Conservation (phyloP, 2,888 invertebrate species). For the Cephalotes varians region DNA sequence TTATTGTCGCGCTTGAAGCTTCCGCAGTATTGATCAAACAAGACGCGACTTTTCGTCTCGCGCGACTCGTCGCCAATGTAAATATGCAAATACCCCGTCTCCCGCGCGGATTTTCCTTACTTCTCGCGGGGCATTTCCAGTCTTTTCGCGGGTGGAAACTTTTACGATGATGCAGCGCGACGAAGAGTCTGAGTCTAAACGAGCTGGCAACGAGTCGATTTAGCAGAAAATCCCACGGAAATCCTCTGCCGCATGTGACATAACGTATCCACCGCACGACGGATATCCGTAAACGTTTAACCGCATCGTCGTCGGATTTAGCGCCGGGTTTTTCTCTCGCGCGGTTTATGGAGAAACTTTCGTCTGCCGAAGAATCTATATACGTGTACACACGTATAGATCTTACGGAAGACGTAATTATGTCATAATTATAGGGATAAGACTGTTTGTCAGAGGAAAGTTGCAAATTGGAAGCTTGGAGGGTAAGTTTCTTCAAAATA, state of each 20-base stretch:
- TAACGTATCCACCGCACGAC: constrained; percentile 18
- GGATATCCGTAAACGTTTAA: constrained; percentile 36
- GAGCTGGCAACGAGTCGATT: constrained; percentile 14
- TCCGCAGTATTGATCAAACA: background rate
- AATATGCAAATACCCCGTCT: background rate
- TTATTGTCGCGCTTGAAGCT: background rate
- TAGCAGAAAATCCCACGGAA: constrained; percentile 37
- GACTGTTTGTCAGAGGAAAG: background rate
- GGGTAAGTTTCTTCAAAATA: background rate
- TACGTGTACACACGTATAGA: background rate
- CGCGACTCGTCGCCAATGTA: background rate
- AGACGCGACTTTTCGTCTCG: background rate
- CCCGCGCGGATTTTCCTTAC: constrained; percentile 5
- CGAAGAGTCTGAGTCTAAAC: background rate
- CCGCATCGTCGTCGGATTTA: constrained; percentile 25
- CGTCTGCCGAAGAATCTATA: background rate
- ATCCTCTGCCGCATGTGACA: constrained; percentile 19
- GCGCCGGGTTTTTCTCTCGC: background rate
- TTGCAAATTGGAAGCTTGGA: background rate
- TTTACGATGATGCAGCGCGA: constrained; percentile 36
- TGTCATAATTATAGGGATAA: background rate
- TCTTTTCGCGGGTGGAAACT: constrained; percentile 11
- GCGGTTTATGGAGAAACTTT: constrained; percentile 30
- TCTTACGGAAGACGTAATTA: background rate
- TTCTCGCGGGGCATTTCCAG: background rate